Evolutionary conservation across 2,888 invertebrate species (phyloP), one percentile per base, ranked within the genome.

Genomic region (Ischnus inquisitorius): DNA sequence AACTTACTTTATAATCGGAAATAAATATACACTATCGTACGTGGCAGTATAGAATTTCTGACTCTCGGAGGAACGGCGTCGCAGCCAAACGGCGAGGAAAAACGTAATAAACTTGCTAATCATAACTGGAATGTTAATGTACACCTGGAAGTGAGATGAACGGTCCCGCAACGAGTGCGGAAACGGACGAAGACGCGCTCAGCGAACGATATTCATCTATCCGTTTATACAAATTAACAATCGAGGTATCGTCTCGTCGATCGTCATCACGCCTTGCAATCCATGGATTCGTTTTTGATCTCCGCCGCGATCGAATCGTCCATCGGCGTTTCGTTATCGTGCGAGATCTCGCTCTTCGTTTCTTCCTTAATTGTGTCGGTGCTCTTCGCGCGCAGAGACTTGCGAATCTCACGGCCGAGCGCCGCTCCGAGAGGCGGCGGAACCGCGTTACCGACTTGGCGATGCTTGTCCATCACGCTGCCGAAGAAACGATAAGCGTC

Each of bases 401-500:
- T 96, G 85, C 94, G 94, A 81, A 97, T 96, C 94, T 97, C 97
- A 86, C 95, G 93, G 0, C 97, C 98, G 71, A 98, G 94, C 0
- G 97, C 97, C 71, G 95, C 94, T 12, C 97, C 97, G 89, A 98
- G 94, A 0, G 97, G 97, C 0, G 97, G 97, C 0, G 98, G 98
- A 0, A 98, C 98, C 3, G 98, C 98, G 93, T 98, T 98, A 14
- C 98, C 98, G 87, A 97, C 96, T 95, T 97, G 97, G 91, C 97
- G 94, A 91, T 98, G 96, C 89, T 97, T 97, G 91, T 97, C 97
- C 85, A 96, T 94, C 87, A 97, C 95, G 84, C 94, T 95, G 51
- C 97, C 98, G 87, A 95, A 96, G 93, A 98, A 97, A 82, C 96
- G 93, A 92, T 97, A 97, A 0, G 95, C 94, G 93, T 98, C 97